Conservation (phyloP, 1,140 invertebrate genomes). For the Steinernema feltiae region DNA sequence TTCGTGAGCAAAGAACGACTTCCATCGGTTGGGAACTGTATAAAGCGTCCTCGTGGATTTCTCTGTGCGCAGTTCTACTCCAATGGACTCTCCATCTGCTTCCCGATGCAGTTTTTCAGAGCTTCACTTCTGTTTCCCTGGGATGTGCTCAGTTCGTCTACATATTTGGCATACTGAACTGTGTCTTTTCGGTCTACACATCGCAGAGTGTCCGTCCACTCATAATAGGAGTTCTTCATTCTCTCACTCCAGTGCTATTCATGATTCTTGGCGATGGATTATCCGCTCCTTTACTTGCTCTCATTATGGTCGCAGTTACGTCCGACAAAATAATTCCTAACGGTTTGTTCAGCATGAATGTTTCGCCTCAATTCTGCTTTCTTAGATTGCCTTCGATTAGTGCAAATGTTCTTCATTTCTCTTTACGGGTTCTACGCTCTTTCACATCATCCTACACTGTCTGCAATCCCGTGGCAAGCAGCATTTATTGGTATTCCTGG, state of each 20-base stretch:
- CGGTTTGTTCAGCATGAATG: background rate
- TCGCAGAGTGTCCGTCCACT: background rate
- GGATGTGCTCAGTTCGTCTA: background rate
- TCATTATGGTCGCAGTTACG: background rate
- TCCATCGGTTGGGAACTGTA: background rate
- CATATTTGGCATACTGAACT: background rate
- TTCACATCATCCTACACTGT: slow-evolving; percentile 29
- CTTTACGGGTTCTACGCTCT: slow-evolving; percentile 26
- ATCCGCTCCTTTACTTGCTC: background rate
- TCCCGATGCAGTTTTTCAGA: background rate
- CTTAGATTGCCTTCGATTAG: background rate
- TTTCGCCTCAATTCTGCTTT: background rate
- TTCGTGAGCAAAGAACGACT: background rate
- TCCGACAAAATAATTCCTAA: background rate
- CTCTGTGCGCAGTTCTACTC: background rate
- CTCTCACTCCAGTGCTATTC: background rate
- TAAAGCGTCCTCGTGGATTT: background rate
- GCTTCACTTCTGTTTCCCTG: background rate
- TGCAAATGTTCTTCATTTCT: background rate
- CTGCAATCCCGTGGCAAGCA: slow-evolving; percentile 35
- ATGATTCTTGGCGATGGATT: background rate
- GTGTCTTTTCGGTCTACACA: background rate
- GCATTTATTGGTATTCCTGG: slow-evolving; percentile 37
- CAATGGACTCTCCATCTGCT: background rate
- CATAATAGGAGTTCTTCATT: background rate